Conservation (phyloP, 92 coral and sea anemone species). For the Pocillopora meandrina region DNA sequence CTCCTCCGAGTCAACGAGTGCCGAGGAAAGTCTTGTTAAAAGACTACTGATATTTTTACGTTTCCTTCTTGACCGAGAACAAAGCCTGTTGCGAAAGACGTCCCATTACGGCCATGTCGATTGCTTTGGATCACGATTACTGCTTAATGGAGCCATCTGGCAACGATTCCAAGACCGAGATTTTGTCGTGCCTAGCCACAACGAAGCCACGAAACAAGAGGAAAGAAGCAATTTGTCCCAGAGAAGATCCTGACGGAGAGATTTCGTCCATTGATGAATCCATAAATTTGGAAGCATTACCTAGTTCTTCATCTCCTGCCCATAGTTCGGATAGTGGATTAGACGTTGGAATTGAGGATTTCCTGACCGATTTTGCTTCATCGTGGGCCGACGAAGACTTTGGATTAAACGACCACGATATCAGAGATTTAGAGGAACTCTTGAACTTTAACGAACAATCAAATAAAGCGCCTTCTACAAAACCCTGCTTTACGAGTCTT, state of each 20-base stretch:
- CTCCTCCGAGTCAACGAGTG: neutral
- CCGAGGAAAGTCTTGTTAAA: neutral
- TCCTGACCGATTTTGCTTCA: conserved; percentile 45
- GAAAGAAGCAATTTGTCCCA: conserved; percentile 10
- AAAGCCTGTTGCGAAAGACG: neutral
- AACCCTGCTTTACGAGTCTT: neutral
- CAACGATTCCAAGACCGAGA: conserved; percentile 26
- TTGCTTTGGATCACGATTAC: conserved; percentile 81
- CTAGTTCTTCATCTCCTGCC: conserved; percentile 83
- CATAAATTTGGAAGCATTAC: neutral
- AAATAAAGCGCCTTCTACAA: neutral
- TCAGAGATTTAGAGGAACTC: conserved; percentile 61
- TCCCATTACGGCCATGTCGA: conserved; percentile 14
- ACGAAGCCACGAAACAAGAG: neutral
- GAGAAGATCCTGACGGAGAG: neutral
- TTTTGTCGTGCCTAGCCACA: neutral
- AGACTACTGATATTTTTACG: neutral
- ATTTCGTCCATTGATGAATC: conserved; percentile 3
- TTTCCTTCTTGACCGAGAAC: neutral
- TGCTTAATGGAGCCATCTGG: conserved; percentile 41
- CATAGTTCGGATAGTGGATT: conserved; percentile 96
- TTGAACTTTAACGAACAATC: conserved; percentile 13
- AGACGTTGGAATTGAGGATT: conserved; percentile 68
- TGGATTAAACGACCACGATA: conserved; percentile 51
- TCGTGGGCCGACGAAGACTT: conserved; percentile 54